Conservation (phyloP, 1,140 invertebrate species). For the Apocrypta bakeri region DNA sequence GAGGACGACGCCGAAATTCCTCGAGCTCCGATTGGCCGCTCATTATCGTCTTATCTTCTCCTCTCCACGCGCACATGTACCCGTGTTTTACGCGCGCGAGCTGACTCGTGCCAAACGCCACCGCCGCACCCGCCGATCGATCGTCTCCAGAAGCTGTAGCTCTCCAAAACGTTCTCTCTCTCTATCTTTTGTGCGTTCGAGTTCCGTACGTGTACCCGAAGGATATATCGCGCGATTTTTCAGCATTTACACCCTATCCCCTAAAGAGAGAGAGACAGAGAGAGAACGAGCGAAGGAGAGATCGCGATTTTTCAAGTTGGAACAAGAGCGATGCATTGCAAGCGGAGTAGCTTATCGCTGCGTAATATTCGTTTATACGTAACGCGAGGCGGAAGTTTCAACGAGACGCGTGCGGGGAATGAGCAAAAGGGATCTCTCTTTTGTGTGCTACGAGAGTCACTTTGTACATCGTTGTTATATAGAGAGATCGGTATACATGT, state of each 20-base stretch:
- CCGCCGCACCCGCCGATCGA: background rate
- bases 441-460: no score
- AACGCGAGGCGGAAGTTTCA: no score
- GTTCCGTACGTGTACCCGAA: background rate
- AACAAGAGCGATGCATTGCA: no score
- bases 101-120: constrained; percentile 32
- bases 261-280: background rate
- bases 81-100: background rate
- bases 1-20: constrained; percentile 23
- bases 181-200: background rate
- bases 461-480: no score
- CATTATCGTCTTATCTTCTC: constrained; percentile 48
- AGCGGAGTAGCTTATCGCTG: background rate
- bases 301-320: background rate
- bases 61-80: background rate
- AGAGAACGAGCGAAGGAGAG: no score
- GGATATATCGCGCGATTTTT: background rate
- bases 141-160: background rate
- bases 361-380: no score
- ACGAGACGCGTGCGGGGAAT: background rate
- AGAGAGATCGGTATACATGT: background rate
- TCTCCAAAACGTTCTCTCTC: background rate
- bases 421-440: background rate
- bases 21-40: constrained; percentile 33
- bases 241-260: background rate